Evolutionary conservation across 2,797 vertebrate genomes (phyloP), one percentile per base, ranked within the genome.

Genomic region (Helostoma temminkii): DNA sequence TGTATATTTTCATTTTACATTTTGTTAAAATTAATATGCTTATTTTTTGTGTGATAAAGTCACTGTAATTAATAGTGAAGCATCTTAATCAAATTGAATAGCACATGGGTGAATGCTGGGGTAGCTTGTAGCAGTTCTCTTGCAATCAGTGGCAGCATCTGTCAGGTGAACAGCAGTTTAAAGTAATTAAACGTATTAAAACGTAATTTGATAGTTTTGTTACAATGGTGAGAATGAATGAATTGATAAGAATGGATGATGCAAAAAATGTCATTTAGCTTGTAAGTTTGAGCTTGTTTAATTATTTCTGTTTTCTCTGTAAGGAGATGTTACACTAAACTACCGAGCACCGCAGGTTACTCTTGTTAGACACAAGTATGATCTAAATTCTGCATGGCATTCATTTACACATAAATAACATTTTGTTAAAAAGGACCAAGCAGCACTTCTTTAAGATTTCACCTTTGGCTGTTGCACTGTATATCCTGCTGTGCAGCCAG

Each of bases 81-180:
- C 14, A 21, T 57, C 28, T 63, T 50, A 58, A 42, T 52, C 45
- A 28, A 71, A 34, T 6, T 45, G 25, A 57, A 57, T 54, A 65
- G 46, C 74, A 80, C 64, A 72, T 60, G 57, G 67, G 9, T 39
- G 32, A 77, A 52, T 30, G 42, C 24, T 58, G 34, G 18, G 10
- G 48, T 54, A 6, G 64, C 74, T 59, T 53, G 57, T 37, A 65
- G 58, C 22, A 0, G 26, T 61, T 73, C 52, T 61, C 36, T 68
- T 32, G 42, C 50, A 71, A 52, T 74, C 45, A 48, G 47, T 15
- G 19, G 22, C 46, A 58, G 56, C 80, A 81, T 74, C 71, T 80
- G 66, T 53, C 43, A 8, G 6, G 25, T 46, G 50, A 74, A 26
- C 26, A 21, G 47, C 24, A 54, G 48, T 42, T 32, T 32, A 21